These are phyloP conservation scores for Stegodyphus mimosarum DNA, from an alignment of 1,140 invertebrate species.

Conservation along the genomic window DNA sequence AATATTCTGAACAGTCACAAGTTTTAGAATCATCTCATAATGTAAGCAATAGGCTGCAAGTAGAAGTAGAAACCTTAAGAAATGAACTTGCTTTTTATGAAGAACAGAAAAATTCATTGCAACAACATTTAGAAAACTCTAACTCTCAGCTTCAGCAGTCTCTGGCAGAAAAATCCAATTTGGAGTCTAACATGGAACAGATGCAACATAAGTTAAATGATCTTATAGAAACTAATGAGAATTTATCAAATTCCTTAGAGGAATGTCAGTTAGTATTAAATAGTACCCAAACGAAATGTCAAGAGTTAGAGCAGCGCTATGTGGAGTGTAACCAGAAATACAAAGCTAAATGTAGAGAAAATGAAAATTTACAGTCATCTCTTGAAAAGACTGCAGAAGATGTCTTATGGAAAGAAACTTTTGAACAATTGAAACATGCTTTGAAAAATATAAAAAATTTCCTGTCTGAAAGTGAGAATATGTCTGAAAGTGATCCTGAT, in stretches of 20 bases:
- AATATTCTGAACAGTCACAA: constrained; percentile 5
- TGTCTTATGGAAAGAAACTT: no score
- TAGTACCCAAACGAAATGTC: neutral
- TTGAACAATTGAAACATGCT: no score
- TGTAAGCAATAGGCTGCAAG: constrained; percentile 32
- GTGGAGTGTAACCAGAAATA: no score
- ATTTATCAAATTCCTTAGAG: constrained; percentile 29
- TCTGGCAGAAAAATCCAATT: neutral
- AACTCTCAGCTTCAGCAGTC: constrained; percentile 10
- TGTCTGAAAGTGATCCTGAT: neutral
- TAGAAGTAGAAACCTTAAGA: constrained; percentile 19
- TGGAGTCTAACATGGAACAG: constrained; percentile 9
- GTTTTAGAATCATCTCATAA: constrained; percentile 25
- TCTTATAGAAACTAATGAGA: constrained; percentile 13
- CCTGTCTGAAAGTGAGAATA: neutral
- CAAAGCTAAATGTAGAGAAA: no score
- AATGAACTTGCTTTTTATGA: neutral
- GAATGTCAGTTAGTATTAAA: neutral
- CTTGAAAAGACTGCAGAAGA: no score
- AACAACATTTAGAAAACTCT: constrained; percentile 27
- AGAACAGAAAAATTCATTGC: constrained; percentile 24
- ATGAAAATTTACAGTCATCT: no score
- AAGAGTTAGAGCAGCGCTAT: neutral
- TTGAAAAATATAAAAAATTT: no score
- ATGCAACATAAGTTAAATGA: constrained; percentile 12